Conservation (phyloP, 1,140 invertebrate species). For the Euwallacea fornicatus region DNA sequence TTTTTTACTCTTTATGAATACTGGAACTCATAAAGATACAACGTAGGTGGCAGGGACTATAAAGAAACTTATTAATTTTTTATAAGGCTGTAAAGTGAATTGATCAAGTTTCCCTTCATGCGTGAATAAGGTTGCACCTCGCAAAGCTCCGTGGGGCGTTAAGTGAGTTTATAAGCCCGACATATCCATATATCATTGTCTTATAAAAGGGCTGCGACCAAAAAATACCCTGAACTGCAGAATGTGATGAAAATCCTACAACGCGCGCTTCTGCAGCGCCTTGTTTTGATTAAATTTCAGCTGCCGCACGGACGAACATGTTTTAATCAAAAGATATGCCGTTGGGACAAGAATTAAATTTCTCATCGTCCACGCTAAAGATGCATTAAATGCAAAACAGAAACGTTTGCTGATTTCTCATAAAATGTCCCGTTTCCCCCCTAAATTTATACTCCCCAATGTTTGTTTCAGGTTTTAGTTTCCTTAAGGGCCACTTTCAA, state of each 20-base stretch:
- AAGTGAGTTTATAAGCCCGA: slow-evolving; percentile 1
- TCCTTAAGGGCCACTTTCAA: not conserved
- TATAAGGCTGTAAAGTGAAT: not conserved
- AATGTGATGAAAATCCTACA: not conserved
- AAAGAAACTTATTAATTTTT: not conserved
- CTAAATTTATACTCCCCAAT: no score
- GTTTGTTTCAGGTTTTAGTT: no score
- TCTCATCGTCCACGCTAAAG: not conserved
- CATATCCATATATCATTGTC: slow-evolving; percentile 16
- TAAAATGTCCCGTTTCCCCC: not conserved
- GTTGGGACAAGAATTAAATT: slow-evolving; percentile 14
- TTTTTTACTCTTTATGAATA: not conserved
- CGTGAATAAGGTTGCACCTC: no score
- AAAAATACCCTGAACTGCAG: not conserved
- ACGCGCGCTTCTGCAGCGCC: not conserved
- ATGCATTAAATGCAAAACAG: not conserved
- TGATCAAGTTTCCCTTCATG: not conserved
- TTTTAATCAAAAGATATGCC: slow-evolving; percentile 10
- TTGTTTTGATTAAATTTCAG: slow-evolving; percentile 18
- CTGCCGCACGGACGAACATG: not conserved
- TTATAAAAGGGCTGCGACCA: not conserved
- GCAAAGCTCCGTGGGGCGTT: not conserved
- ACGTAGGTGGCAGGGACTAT: not conserved
- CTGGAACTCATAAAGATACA: not conserved
- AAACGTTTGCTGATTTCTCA: not conserved